Conservation (phyloP, 2,888 invertebrate species). For the Allophyes oxyacanthae region DNA sequence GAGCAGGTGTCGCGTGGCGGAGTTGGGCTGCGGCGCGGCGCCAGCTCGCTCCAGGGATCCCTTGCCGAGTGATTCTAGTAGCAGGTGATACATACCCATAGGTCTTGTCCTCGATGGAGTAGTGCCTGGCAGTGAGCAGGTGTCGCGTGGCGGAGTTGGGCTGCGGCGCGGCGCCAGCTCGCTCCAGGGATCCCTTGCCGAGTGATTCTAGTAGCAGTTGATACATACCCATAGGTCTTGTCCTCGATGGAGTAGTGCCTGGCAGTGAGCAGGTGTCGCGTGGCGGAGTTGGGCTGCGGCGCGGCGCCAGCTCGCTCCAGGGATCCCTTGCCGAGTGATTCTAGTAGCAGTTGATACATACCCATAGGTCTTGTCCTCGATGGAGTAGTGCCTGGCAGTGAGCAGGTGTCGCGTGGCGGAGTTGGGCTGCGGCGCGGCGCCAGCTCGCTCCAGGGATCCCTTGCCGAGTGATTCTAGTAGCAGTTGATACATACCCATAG, state of each 20-base stretch:
- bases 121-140: constrained; percentile 62
- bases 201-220: too few species aligned
- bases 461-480: too few species aligned
- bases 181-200: too few species aligned
- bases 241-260: constrained; percentile 69
- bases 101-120: constrained; percentile 71
- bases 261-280: constrained; percentile 62
- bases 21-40: too few species aligned
- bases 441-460: too few species aligned
- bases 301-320: too few species aligned
- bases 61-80: too few species aligned
- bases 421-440: too few species aligned
- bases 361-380: constrained; percentile 65
- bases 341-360: neutral
- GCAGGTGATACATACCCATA: neutral
- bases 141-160: constrained; percentile 75
- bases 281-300: constrained; percentile 78
- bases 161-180: too few species aligned
- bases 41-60: too few species aligned
- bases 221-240: constrained; percentile 53
- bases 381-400: constrained; percentile 64
- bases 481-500: neutral
- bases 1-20: constrained; percentile 59
- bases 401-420: constrained; percentile 69
- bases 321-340: too few species aligned